These are phyloP conservation scores for pig (Sus scrofa) DNA, from an alignment of 2,113 vertebrate genomes.

Conservation along the genomic window T2T-Sscrofa CM000813.6:51871501-51872000, in stretches of 20 bases:
- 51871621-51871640: not conserved
- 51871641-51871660: not conserved
- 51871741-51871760: not conserved
- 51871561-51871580: too few relatives aligned
- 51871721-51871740: not conserved
- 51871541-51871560: too few relatives aligned
- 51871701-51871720: not conserved
- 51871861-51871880: not conserved
- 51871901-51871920: slow-evolving; percentile 10
- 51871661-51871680: not conserved
- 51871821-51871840: not conserved
- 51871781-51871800: not conserved
- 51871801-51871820: not conserved
- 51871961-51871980: slow-evolving; percentile 2
- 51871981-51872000: not conserved
- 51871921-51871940: not conserved
- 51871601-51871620: not conserved
- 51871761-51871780: slow-evolving; percentile 32
- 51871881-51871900: not conserved
- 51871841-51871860: not conserved
- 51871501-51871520: too few relatives aligned
- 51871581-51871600: too few relatives aligned
- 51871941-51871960: not conserved
- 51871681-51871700: not conserved
- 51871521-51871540: too few relatives aligned